Evolutionary conservation across 1,140 invertebrate species (phyloP).

Genomic region (Ylistrum balloti): DNA sequence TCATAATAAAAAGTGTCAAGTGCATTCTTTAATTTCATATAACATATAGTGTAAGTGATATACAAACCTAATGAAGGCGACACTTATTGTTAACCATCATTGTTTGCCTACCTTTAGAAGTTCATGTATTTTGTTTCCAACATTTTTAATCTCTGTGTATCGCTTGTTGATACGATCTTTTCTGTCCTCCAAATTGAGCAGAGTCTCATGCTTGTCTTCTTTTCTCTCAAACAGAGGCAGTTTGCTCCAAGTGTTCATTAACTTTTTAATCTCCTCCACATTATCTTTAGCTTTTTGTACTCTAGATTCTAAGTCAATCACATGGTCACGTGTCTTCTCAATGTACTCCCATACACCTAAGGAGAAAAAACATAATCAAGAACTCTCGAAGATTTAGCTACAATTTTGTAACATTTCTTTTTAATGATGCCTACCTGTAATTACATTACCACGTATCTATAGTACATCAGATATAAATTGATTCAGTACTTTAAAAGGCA

Average conservation of each 20-base stretch:
- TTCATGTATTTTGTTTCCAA: constrained; percentile 88
- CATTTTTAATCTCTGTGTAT: constrained; percentile 89
- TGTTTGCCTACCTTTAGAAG: constrained; percentile 84
- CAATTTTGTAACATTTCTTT: too few species aligned
- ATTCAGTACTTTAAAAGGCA: too few species aligned
- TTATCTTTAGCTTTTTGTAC: constrained; percentile 93
- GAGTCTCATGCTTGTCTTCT: constrained; percentile 91
- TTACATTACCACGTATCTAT: too few species aligned
- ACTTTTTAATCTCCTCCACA: constrained; percentile 89
- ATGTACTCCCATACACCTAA: constrained; percentile 91
- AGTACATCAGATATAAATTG: too few species aligned
- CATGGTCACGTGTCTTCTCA: constrained; percentile 88
- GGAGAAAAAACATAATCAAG: too few species aligned
- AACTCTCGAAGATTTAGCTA: too few species aligned
- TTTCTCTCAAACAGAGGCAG: constrained; percentile 91
- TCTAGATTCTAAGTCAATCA: constrained; percentile 90
- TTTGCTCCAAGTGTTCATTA: constrained; percentile 91
- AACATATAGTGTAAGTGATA: too few species aligned
- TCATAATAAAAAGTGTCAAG: too few species aligned
- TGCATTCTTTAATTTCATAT: too few species aligned
- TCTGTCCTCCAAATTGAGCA: constrained; percentile 92
- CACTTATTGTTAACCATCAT: neutral
- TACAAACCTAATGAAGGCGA: too few species aligned
- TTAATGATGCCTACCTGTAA: too few species aligned
- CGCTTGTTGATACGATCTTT: constrained; percentile 88